These are phyloP conservation scores for Ceraclea dissimilis DNA, from an alignment of 2,888 invertebrate genomes.

Conservation along the genomic window DNA sequence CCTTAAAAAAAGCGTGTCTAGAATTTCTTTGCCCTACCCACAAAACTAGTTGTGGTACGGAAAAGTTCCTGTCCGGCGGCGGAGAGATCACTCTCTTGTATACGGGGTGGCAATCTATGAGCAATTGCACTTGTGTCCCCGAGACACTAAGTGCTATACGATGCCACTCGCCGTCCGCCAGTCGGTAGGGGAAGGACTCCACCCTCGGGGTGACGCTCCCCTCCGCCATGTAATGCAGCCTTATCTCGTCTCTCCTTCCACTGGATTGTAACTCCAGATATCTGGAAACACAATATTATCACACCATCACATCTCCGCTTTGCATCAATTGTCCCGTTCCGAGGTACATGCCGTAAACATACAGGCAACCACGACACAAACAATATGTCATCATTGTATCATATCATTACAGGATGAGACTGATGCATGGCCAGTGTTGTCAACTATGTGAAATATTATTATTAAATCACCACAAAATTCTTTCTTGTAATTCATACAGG, in stretches of 20 bases:
- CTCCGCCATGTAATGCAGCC: constrained; percentile 71
- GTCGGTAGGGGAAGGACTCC: constrained; percentile 80
- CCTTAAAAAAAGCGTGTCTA: constrained; percentile 83
- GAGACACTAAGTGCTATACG: constrained; percentile 77
- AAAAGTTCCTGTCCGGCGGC: constrained; percentile 72
- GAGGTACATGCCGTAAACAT: constrained; percentile 39
- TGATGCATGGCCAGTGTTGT: constrained; percentile 34
- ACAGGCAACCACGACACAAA: constrained; percentile 21
- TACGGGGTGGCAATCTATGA: constrained; percentile 80
- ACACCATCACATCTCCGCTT: not conserved
- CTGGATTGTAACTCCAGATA: constrained; percentile 89
- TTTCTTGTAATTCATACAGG: too few species aligned
- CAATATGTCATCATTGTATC: constrained; percentile 27
- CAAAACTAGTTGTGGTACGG: constrained; percentile 63
- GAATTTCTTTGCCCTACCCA: constrained; percentile 85
- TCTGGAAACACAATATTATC: constrained; percentile 44
- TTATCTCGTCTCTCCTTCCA: constrained; percentile 78
- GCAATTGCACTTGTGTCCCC: constrained; percentile 73
- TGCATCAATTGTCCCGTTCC: constrained; percentile 37
- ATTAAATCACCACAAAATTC: not conserved
- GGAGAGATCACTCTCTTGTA: constrained; percentile 73
- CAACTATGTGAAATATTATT: not conserved
- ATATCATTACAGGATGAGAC: constrained; percentile 35
- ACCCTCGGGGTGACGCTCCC: constrained; percentile 60
- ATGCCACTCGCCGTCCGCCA: constrained; percentile 87